Evolutionary conservation across 1,140 invertebrate species (phyloP), one percentile per base, ranked within the genome.

Genomic region (Aricia agestis): DNA sequence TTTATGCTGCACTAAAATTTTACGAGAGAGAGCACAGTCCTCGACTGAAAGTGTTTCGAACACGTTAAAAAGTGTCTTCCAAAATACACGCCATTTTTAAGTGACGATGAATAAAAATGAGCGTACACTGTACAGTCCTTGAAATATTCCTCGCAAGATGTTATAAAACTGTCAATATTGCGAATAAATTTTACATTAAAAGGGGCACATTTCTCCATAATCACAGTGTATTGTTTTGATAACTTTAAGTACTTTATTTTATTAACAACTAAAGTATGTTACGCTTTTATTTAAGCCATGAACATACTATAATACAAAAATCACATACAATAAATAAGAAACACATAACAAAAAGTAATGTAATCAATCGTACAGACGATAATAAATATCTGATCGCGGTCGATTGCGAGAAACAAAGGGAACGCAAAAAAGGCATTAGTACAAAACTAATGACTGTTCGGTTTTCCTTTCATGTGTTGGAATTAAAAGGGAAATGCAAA

Each of bases 31-130:
- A 25, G 15, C 25, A 31, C 31, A 52, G 13, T 52, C 45, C 45
- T 52, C 45, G 11, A 52, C 45, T 11, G 45, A 52, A 52, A 52
- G 45, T 52, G 45, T 52, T 52, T 52, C 45, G 45, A 52, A 52
- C 36, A 36, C 45, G 45, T 52, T 52, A 52, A 52, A 52, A 52
- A 52, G 10, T 13, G 45, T 52, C 45, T 52, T 15, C 45, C 45
- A 52, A 52, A 52, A 52, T 36, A 52, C 11, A 52, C 45, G 45
- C 36, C 36, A 36, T 36, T 52, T 52, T 52, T 52, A 52, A 15
- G 45, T 52, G 45, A 52, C 11, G 45, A 52, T 52, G 45, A 52
- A 52, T 52, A 52, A 52, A 52, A 52, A 52, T 52, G 45, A 52
- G 45, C 9, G 11, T 45, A 45, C 11, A 45, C 7, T 52, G 45